These are phyloP conservation scores for Sericinus montela DNA, from an alignment of 2,888 invertebrate genomes.

Conservation along the genomic window DNA sequence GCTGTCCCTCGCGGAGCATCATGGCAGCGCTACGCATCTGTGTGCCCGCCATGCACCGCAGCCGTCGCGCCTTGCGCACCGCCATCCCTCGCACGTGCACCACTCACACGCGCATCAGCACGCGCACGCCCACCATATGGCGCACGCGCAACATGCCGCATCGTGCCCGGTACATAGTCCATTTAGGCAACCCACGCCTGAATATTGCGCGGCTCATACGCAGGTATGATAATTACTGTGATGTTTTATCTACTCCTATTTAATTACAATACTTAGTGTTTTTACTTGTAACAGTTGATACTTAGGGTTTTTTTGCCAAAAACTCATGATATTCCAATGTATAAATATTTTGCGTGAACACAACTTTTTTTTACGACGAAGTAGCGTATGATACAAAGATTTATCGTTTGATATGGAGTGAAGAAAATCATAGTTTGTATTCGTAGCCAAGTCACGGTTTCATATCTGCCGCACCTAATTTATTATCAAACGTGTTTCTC, in stretches of 20 bases:
- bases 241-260: too few relatives aligned
- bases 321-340: too few relatives aligned
- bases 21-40: slow-evolving; percentile 67
- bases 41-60: slow-evolving; percentile 69
- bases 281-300: too few relatives aligned
- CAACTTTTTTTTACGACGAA: too few relatives aligned
- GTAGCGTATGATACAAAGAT: too few relatives aligned
- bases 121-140: slow-evolving; percentile 69
- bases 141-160: slow-evolving; percentile 62
- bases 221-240: too few relatives aligned
- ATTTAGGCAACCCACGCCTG: slow-evolving; percentile 80
- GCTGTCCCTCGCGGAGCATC: slow-evolving; percentile 72
- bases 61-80: slow-evolving; percentile 61
- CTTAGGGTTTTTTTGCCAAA: too few relatives aligned
- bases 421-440: not conserved
- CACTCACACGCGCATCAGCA: slow-evolving; percentile 58
- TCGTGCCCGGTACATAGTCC: slow-evolving; percentile 88
- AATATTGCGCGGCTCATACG: slow-evolving; percentile 71
- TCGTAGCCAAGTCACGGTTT: slow-evolving; percentile 39
- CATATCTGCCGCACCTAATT: slow-evolving; percentile 53
- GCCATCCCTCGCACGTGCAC: slow-evolving; percentile 53
- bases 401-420: too few relatives aligned
- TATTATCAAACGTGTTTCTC: slow-evolving; percentile 32
- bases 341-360: too few relatives aligned
- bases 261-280: too few relatives aligned